Evolutionary conservation across 2,113 vertebrate genomes (phyloP), one percentile per base, ranked within the genome.

Genomic region (Pimephales promelas): DNA sequence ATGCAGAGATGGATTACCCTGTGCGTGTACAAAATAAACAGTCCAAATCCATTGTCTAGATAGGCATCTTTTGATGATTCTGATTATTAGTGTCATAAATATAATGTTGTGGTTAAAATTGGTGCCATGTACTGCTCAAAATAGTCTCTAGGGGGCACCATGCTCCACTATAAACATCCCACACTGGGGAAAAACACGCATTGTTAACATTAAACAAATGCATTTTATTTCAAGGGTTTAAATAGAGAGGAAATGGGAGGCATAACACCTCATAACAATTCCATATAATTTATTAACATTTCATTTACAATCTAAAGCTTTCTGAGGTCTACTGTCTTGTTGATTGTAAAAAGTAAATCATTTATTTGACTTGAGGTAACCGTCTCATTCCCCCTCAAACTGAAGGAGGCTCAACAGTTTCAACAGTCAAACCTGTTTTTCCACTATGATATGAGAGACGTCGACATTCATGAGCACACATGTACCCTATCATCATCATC

Each of bases 341-440:
- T 18, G 43, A 13, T 52, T 74, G 1, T 20, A 47, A 26, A 9
- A 74, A 74, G 71, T 26, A 71, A 74, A 74, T 74, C 45, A 52
- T 28, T 74, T 74, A 49, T 74, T 74, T 74, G 49, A 52, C 71
- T 74, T 26, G 24, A 74, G 16, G 45, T 45, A 74, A 52, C n/a
- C 28, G 24, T 31, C 45, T 52, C 24, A 8, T 31, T 52, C 45
- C 68, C 40, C 40, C 68, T 43, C 10, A 43, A 16, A 31, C 34
- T 40, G 34, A 40, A 70, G 66, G 20, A 70, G 20, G 20, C 66
- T 40, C 34, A 34, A n/a, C 75, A n/a, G n/a, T n/a, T 64, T 57
- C 61, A 40, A 49, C 85, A 61, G 89, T 76, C 43, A 93, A 93
- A 93, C 92, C 90, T 81, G 90, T 91, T 94, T 81, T 83, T 83